Evolutionary conservation across 2,888 invertebrate genomes (phyloP).

Genomic region (Abrostola triplasia): DNA sequence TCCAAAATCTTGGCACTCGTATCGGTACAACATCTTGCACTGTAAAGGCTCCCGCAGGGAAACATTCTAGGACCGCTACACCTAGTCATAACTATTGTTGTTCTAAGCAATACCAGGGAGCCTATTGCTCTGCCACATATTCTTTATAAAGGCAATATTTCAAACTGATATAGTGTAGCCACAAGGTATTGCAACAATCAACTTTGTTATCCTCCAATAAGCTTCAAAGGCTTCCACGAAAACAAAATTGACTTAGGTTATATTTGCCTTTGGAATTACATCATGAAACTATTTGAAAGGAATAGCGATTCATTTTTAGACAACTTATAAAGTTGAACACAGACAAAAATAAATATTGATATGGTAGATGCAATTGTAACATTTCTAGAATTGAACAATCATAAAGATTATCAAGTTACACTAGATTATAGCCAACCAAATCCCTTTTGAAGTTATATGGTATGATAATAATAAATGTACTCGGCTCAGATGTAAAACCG

Average conservation of each 20-base stretch:
- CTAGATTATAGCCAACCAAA: too few species aligned
- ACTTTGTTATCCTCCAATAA: conserved; percentile 21
- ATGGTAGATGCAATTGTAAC: too few species aligned
- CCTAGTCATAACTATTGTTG: not conserved
- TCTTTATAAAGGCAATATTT: too few species aligned
- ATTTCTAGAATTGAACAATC: too few species aligned
- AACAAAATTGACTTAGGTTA: not conserved
- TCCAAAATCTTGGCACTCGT: conserved; percentile 3
- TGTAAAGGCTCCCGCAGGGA: not conserved
- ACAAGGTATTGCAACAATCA: conserved; percentile 31
- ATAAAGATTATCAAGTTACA: too few species aligned
- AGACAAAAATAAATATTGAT: too few species aligned
- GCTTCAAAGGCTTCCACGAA: conserved; percentile 33
- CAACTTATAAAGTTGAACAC: too few species aligned
- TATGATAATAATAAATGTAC: not conserved
- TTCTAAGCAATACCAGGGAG: not conserved
- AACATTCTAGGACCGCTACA: not conserved
- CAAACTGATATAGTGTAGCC: not conserved
- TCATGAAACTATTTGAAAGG: not conserved
- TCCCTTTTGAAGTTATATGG: not conserved
- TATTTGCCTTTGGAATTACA: not conserved
- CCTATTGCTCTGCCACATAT: too few species aligned
- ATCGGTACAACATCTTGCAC: not conserved
- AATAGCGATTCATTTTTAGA: too few species aligned
- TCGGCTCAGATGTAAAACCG: conserved; percentile 7